These are phyloP conservation scores for Misgurnus anguillicaudatus DNA, from an alignment of 2,113 vertebrate species.

Conservation along the genomic window DNA sequence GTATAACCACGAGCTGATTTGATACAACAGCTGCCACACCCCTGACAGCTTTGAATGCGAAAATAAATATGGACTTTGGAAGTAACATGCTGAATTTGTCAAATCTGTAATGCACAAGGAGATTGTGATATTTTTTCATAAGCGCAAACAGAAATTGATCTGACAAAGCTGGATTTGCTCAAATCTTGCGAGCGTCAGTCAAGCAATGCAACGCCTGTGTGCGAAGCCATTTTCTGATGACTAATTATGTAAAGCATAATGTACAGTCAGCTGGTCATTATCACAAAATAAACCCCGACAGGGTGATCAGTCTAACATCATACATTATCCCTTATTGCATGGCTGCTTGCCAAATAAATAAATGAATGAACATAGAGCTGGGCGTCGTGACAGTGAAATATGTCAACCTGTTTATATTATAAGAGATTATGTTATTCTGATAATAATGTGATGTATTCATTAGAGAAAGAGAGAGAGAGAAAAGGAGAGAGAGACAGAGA, in stretches of 20 bases:
- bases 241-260: neutral
- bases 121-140: neutral
- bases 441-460: no score
- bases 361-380: no score
- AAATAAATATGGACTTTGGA: neutral
- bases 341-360: no score
- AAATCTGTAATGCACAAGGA: neutral
- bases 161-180: neutral
- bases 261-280: no score
- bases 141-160: neutral
- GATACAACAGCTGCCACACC: neutral
- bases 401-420: no score
- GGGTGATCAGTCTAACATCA: no score
- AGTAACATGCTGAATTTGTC: conserved; percentile 16
- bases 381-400: no score
- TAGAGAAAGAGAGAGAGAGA: no score
- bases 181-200: neutral
- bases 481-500: no score
- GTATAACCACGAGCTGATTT: conserved; percentile 6
- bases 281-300: no score
- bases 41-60: conserved; percentile 13
- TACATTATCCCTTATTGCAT: no score
- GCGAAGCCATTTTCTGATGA: neutral
- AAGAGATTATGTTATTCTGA: no score
- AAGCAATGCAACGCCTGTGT: neutral